Conservation (phyloP, 64 coral and sea anemone species). For the Montipora capricornis region DNA sequence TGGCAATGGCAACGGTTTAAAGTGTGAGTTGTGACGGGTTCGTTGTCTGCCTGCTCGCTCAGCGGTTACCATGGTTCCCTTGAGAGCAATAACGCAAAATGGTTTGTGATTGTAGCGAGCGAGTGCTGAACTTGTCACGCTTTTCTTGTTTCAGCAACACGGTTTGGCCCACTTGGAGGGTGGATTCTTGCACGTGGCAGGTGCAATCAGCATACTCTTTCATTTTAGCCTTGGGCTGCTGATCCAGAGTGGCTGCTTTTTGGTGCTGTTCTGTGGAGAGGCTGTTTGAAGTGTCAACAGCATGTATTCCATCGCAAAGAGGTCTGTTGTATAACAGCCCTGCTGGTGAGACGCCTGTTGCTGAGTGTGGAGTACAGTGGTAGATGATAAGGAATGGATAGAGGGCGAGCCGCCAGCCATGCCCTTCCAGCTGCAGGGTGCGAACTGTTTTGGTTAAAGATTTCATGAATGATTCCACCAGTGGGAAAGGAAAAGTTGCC, state of each 20-base stretch:
- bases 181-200: not conserved
- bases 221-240: not conserved
- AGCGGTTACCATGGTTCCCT: not conserved
- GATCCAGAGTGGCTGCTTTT: not conserved
- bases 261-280: not conserved
- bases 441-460: not conserved
- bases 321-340: not conserved
- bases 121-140: not conserved
- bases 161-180: not conserved
- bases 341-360: not conserved
- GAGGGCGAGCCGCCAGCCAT: not conserved
- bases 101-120: not conserved
- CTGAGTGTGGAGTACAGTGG: not conserved
- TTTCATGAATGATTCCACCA: conserved; percentile 20
- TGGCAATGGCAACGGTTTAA: no score
- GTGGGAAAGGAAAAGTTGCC: no score
- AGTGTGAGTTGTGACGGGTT: not conserved
- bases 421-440: not conserved
- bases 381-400: not conserved
- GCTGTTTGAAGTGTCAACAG: not conserved
- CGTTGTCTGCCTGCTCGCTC: not conserved
- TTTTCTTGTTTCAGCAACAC: not conserved
- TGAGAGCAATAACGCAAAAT: not conserved
- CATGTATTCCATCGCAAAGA: not conserved
- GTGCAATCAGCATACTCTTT: not conserved